Percentiles rank a stretch among this genome's conserved stretches.
phyloP scores from a whole-genome alignment of 1,140 invertebrate species.

The Oryctes rhinoceros region DNA sequence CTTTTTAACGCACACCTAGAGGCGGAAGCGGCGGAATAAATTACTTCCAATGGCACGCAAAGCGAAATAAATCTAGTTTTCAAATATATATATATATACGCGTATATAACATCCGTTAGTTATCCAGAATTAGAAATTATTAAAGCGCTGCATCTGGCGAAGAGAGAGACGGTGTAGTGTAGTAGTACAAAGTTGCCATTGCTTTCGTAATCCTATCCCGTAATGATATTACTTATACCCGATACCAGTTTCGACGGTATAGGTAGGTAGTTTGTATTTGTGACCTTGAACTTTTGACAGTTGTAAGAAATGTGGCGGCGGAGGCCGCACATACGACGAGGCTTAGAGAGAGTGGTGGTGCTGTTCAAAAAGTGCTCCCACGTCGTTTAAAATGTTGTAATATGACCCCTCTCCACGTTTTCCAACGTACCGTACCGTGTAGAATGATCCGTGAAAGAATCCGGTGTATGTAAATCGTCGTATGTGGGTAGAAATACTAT shows the following conservation, averaged over 20 bases:
- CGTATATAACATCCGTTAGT: too few relatives aligned
- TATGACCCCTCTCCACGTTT: conserved; percentile 1
- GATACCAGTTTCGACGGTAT: neutral
- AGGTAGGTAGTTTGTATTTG: conserved; percentile 29
- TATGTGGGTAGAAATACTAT: too few relatives aligned
- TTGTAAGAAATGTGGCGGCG: conserved; percentile 35
- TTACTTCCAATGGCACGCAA: too few relatives aligned
- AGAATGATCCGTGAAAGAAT: too few relatives aligned
- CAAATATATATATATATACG: too few relatives aligned
- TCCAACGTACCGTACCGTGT: too few relatives aligned
- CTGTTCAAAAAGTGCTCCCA: conserved; percentile 26
- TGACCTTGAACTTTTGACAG: conserved; percentile 35
- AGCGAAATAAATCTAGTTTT: too few relatives aligned
- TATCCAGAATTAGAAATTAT: too few relatives aligned
- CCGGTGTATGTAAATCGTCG: too few relatives aligned
- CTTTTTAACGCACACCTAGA: conserved; percentile 4
- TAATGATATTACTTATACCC: conserved; percentile 2
- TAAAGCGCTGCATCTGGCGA: too few relatives aligned
- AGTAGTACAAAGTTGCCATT: neutral
- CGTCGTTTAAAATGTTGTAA: conserved; percentile 31
- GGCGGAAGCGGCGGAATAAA: neutral
- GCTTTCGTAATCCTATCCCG: neutral
- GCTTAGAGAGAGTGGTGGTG: conserved; percentile 26
- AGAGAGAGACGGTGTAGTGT: neutral
- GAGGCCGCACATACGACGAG: neutral